These are phyloP conservation scores for Eurypyga helias DNA, from an alignment of 2,113 vertebrate genomes.

Conservation along the genomic window DNA sequence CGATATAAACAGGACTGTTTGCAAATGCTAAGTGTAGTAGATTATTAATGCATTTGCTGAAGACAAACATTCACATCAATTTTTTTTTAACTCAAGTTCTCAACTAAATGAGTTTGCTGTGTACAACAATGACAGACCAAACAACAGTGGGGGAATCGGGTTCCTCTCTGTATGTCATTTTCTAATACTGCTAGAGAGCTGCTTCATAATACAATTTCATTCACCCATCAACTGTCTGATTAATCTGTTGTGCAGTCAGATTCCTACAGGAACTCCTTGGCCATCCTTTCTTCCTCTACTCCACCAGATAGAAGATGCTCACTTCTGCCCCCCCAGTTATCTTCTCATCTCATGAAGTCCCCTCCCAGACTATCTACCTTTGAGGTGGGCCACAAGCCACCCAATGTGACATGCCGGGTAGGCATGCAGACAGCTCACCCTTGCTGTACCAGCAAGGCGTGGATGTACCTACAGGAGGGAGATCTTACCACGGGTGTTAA, in stretches of 20 bases:
- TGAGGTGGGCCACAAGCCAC: fast-evolving
- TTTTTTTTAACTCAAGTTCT: neutral
- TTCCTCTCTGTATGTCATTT: neutral
- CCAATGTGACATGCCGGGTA: fast-evolving
- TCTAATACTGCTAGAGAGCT: neutral
- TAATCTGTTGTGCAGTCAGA: neutral
- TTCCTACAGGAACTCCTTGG: neutral
- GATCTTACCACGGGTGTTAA: neutral
- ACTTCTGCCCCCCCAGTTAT: neutral
- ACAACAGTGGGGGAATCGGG: neutral
- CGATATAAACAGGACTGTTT: neutral
- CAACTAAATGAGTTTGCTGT: neutral
- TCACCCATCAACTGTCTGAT: neutral
- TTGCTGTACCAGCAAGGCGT: neutral
- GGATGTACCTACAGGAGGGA: neutral
- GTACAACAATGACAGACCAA: neutral
- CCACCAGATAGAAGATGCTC: neutral
- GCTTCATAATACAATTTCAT: neutral
- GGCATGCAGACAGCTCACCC: fast-evolving
- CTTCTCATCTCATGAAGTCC: neutral
- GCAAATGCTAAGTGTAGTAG: neutral
- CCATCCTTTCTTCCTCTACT: neutral
- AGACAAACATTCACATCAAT: neutral
- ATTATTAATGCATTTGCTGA: neutral
- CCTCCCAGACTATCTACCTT: neutral